Percentiles rank a stretch among this genome's conserved stretches.
Conservation (phyloP, 2,113 vertebrate genomes). For the Promerops cafer region DNA sequence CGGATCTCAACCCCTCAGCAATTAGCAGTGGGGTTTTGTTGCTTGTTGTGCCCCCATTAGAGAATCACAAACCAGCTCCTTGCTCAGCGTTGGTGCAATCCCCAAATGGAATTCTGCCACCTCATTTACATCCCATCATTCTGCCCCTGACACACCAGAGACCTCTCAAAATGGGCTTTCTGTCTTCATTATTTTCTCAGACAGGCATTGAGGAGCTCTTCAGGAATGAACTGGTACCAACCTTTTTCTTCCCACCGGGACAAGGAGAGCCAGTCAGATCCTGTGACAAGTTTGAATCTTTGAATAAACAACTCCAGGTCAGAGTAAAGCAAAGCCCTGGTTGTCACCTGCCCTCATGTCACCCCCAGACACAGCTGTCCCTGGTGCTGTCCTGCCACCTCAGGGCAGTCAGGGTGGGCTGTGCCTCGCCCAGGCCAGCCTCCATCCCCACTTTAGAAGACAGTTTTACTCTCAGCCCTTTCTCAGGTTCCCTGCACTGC, state of each 20-base stretch:
- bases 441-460: neutral
- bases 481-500: neutral
- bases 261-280: neutral
- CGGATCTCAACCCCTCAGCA: neutral
- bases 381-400: accelerated
- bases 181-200: neutral
- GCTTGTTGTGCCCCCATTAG: neutral
- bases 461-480: neutral
- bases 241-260: neutral
- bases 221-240: neutral
- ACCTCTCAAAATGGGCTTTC: neutral
- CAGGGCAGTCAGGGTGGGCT: neutral
- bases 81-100: neutral
- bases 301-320: neutral
- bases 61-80: neutral
- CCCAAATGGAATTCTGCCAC: neutral
- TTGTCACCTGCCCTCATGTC: neutral
- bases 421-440: neutral
- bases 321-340: neutral
- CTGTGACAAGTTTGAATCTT: neutral
- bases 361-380: neutral
- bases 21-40: slow-evolving; percentile 1
- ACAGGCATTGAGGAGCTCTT: neutral
- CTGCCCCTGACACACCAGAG: neutral
- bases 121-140: neutral